Conservation (phyloP, 2,113 vertebrate genomes). For the Menura novaehollandiae region DNA sequence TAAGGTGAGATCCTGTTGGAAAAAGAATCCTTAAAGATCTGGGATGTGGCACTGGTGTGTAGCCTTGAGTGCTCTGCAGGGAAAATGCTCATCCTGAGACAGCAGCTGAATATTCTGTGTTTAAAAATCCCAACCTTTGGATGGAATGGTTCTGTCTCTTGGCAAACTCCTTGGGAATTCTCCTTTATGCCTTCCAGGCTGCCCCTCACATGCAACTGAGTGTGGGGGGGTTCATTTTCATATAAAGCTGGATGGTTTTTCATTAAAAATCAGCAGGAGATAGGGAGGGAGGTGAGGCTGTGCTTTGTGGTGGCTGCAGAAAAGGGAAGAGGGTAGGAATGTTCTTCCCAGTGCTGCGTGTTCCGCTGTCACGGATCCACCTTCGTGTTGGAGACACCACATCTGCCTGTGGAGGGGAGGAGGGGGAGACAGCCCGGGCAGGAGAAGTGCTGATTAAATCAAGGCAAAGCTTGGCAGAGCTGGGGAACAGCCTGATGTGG, state of each 20-base stretch:
- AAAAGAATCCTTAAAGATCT: neutral
- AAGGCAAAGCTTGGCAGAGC: neutral
- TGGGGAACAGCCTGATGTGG: neutral
- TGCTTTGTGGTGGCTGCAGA: neutral
- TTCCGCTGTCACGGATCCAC: neutral
- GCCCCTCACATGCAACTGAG: neutral
- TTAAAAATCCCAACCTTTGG: neutral
- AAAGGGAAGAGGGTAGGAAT: neutral
- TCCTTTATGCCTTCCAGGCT: neutral
- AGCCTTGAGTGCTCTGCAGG: neutral
- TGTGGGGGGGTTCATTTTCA: neutral
- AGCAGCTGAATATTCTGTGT: neutral
- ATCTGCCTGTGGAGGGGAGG: neutral
- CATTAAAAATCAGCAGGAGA: neutral
- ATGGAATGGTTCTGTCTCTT: neutral
- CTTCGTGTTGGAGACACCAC: neutral
- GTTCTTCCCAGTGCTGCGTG: neutral
- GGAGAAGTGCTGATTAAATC: constrained; percentile 23
- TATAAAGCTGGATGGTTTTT: neutral
- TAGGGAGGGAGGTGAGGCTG: neutral
- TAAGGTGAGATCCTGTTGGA: neutral
- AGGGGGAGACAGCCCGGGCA: neutral
- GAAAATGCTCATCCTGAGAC: neutral
- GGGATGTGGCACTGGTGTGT: neutral
- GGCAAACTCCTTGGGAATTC: neutral